Conservation (phyloP, 2,888 invertebrate genomes). For the Chloromyia formosa region DNA sequence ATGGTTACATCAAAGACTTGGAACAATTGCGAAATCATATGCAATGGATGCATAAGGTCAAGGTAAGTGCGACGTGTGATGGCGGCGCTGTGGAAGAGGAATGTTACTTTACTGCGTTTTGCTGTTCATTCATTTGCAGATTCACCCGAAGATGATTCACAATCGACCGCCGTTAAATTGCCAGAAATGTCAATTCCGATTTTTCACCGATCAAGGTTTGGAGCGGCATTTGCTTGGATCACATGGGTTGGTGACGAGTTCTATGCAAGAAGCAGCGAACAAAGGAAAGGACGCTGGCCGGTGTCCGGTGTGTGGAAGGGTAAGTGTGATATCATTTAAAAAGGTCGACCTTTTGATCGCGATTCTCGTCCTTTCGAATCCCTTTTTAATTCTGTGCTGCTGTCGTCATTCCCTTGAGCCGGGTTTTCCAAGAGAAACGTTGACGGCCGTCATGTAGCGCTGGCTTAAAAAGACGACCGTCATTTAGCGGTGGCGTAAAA, state of each 20-base stretch:
- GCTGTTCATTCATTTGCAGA: constrained; percentile 60
- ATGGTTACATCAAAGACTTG: constrained; percentile 94
- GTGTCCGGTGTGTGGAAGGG: constrained; percentile 94
- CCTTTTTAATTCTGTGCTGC: no score
- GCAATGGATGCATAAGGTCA: constrained; percentile 98
- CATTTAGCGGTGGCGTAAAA: no score
- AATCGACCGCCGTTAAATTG: constrained; percentile 94
- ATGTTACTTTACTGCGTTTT: constrained; percentile 24
- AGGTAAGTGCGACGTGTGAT: no score
- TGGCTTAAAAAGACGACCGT: no score
- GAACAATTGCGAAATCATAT: constrained; percentile 94
- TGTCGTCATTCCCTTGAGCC: no score
- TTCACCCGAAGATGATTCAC: constrained; percentile 95
- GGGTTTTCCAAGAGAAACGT: no score
- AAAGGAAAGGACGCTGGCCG: constrained; percentile 93
- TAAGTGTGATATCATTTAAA: constrained; percentile 67
- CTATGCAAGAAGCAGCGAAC: constrained; percentile 95
- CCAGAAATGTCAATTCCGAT: constrained; percentile 94
- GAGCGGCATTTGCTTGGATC: constrained; percentile 94
- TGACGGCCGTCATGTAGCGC: no score
- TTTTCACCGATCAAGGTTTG: constrained; percentile 96
- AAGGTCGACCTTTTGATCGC: no score
- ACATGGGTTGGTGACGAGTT: constrained; percentile 93
- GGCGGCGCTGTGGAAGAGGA: no score
- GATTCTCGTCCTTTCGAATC: background rate